These are phyloP conservation scores for Alosa alosa DNA, from an alignment of 2,113 vertebrate genomes.

Conservation along the genomic window DNA sequence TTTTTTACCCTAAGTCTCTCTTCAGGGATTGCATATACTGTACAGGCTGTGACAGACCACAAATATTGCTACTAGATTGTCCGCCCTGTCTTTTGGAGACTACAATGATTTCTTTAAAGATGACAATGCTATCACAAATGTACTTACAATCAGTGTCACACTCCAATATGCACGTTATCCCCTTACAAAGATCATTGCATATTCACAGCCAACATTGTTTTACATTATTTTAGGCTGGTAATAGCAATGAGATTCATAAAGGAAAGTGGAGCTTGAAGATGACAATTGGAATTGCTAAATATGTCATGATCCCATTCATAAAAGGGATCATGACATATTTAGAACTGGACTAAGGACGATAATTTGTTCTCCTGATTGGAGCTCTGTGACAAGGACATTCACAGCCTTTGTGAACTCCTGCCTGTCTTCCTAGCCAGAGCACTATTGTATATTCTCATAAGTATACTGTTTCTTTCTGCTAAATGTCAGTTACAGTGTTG, in stretches of 20 bases:
- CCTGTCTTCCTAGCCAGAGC: neutral
- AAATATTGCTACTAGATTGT: neutral
- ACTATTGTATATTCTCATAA: conserved; percentile 12
- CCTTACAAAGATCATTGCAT: neutral
- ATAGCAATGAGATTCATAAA: neutral
- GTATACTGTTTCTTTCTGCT: too few relatives aligned
- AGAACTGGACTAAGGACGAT: too few relatives aligned
- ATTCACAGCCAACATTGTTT: neutral
- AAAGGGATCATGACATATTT: too few relatives aligned
- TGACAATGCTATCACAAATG: neutral
- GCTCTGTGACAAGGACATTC: too few relatives aligned
- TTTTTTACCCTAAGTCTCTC: neutral
- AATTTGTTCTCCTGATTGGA: too few relatives aligned
- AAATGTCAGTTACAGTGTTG: neutral
- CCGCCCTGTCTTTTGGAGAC: neutral
- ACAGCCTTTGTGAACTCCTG: too few relatives aligned
- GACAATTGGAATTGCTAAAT: neutral
- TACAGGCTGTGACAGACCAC: neutral
- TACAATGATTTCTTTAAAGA: neutral
- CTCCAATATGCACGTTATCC: neutral
- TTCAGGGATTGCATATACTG: neutral
- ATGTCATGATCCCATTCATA: too few relatives aligned
- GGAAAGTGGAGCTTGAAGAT: neutral
- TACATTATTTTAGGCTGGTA: neutral
- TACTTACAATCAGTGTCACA: neutral